Base-by-base conservation (phyloP, 2,113 vertebrate genomes). In the Excalfactoria chinensis region DNA sequence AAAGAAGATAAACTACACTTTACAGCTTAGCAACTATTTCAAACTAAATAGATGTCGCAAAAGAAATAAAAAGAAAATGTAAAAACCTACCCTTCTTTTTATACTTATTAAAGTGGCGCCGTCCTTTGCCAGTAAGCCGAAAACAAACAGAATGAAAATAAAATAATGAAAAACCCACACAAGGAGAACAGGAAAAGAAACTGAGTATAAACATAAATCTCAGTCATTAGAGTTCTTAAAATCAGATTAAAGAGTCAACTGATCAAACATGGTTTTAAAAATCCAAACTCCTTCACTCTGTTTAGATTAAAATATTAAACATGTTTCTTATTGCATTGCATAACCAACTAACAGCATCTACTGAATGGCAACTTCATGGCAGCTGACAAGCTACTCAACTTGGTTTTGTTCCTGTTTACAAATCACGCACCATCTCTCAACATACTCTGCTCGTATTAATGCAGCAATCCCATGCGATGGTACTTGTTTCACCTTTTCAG, bases 41-140 rank as follows among this genome's bases (percentile, higher is more conserved):
- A 88, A 96, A 90, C 83, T 79, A 87, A 87, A 72, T 79, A 87
- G 88, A 81, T 66, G 78, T 74, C 25, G 84, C 70, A 92, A 94
- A 88, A 96, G 66, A 95, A 97, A 96, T 70, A 46, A 93, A 95
- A 93, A 97, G 84, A 92, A 90, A 89, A 81, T 90, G 76, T 1
- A 93, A 91, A 96, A 93, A 91, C 72, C 85, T 91, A 96, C 95
- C 91, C 93, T 97, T 96, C 92, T 95, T 96, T 96, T 97, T 95
- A 96, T 96, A 96, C 90, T 97, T 97, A 96, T 94, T 96, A 97
- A 97, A 97, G 97, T 96, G 96, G 90, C 93, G 95, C 68, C 84
- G 93, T 97, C 94, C 96, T 97, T 97, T 97, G 95, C 93, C 95
- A 97, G 95, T 92, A 97, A 94, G 93, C 90, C 95, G 93, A 89